Base-by-base conservation (phyloP, 1,140 invertebrate species). In the Drosophila littoralis region DNA sequence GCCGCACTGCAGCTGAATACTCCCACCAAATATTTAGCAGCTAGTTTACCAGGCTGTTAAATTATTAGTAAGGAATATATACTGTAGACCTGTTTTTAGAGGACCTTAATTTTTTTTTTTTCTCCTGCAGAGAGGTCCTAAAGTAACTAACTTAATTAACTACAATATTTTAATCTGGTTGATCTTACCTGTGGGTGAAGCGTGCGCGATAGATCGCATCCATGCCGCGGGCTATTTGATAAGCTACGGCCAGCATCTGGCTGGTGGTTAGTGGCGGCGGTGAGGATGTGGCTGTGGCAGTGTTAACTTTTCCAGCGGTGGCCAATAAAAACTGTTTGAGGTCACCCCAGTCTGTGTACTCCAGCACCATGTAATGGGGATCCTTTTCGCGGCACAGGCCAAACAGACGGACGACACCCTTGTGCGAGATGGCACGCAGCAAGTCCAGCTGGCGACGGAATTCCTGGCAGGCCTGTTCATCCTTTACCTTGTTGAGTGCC, bases 331-430 rank as follows among this genome's bases (percentile, higher is more conserved):
- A 98, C 91, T 97, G 97, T 79, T 98, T 98, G 55, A 98, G 93
- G 92, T 98, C 97, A n/a, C 97, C 98, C 97, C 97, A 98, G 88
- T 98, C 98, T 22, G 97, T 98, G 88, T 98, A 97, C 90, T 98
- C 97, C 6, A 98, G 93, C 12, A 99, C 95, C 94, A 98, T 95
- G 84, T 96, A 97, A 89, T 98, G 96, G 0, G 97, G 97, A 70
- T 98, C 96, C 10, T 95, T 94, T 55, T 98, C 97, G 36, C 95
- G 94, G 91, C 97, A 98, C 50, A 98, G 93, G 0, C 97, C 98
- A 45, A 97, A 93, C 7, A 98, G 92, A 51, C 95, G 95, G 0
- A 95, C 95, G 0, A 98, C 94, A 88, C 97, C 96, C 50, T 96
- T 95, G 91, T 98, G 97, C 13, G 95, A 95, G 7, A 97, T 92